Evolutionary conservation across 2,113 vertebrate genomes (phyloP), one percentile per base, ranked within the genome.

Genomic region (Felis chaus): DNA sequence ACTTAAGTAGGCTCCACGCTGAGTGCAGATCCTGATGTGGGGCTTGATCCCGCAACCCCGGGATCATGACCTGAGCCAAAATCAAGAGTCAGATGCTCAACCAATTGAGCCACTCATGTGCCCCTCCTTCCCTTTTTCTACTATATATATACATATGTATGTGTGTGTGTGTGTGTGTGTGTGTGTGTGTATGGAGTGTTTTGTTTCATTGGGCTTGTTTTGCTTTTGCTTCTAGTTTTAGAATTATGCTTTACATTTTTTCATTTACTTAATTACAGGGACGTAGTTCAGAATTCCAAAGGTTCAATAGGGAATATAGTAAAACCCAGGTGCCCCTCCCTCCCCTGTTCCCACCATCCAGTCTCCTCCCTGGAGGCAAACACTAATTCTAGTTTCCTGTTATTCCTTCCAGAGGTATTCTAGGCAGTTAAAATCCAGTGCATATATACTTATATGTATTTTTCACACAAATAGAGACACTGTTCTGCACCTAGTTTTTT

Each of bases 141-240:
- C 25, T 13, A 25, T 33, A 13, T 45, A 21, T 23, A 50, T 10
- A 23, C 18, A 80, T 31, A 84, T 8, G 5, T 45, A 1, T 55
- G 6, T 16, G 53, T 53, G 53, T 53, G 53, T 53, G 53, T 55
- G 53, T 55, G 53, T 55, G 53, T 55, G 53, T 55, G 53, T 53
- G 53, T 55, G 53, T 55, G 53, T 55, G 53, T 27, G 53, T 29
- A 68, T 33, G 18, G 71, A 48, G 50, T 82, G 14, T 66, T 57
- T 55, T 92, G 45, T 91, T 91, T 94, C 89, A 25, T 27, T 53
- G 39, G 63, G 36, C 5, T 84, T 83, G 41, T 66, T 83, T 95
- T 87, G 55, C 53, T 66, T 83, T 94, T 87, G 65, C 53, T 91
- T 95, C 69, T 94, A 91, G 61, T 71, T 93, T 95, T 80, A 83